Evolutionary conservation across 2,113 vertebrate species (phyloP), one percentile per base, ranked within the genome.

Genomic region (Copsychus sechellarum): DNA sequence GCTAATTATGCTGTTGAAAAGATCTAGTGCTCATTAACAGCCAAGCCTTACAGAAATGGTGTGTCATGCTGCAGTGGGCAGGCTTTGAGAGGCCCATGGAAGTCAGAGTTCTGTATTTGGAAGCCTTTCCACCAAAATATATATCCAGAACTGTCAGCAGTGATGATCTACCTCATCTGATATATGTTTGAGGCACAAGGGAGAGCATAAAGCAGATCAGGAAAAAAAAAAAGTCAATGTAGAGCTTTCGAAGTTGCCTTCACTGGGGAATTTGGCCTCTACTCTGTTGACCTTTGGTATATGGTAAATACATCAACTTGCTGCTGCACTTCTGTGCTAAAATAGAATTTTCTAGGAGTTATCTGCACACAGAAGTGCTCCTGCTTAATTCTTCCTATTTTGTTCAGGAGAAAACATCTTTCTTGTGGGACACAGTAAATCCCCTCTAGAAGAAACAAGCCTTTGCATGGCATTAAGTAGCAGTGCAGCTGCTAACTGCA

Each of bases 251-350:
- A 17, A 62, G 62, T 70, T 79, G n/a, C 17, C 43, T 82, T 79
- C 0, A 0, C 19, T 40, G 40, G 45, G 42, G 16, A 23, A 28
- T 36, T 66, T 31, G 54, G 21, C 24, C 40, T 82, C 38, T 40
- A 22, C 26, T 79, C 12, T 40, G 22, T n/a, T 85, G 53, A 16
- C 28, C n/a, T 88, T 77, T 86, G 2, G 2, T 64, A 11, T n/a
- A 12, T 76, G 36, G 38, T 58, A 31, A 81, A 26, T 54, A 38
- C 40, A 24, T 81, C 60, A 82, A 61, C 34, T 73, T 77, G 25
- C 36, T 92, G 25, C 50, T 88, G 33, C 25, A 45, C 3, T 69
- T 81, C 7, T 54, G 15, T n/a, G 62, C n/a, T 58, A 14, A 86
- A 89, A 29, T 11, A 60, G 66, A 45, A 22, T 51, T 71, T 85